Conservation (phyloP, 2,888 invertebrate genomes). For the Actias luna region DNA sequence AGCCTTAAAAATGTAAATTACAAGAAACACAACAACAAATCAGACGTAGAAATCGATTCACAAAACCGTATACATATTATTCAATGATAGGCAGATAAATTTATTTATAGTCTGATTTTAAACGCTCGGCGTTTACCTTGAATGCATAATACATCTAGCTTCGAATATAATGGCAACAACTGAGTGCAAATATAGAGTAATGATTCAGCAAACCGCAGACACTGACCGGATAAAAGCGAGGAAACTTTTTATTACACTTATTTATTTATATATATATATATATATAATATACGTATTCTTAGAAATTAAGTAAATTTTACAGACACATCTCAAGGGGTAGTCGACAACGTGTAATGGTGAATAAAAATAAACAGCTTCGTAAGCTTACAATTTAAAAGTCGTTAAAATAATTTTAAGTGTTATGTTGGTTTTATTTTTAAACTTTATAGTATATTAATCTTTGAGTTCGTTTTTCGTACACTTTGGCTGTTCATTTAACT, state of each 20-base stretch:
- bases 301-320: slow-evolving; percentile 14
- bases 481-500: too few species aligned
- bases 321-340: not conserved
- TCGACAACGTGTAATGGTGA: not conserved
- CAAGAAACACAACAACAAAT: not conserved
- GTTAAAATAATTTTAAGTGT: not conserved
- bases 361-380: not conserved
- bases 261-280: not conserved
- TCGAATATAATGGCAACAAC: not conserved
- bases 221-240: not conserved
- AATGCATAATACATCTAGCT: not conserved
- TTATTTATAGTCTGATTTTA: not conserved
- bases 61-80: not conserved
- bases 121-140: not conserved
- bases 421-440: not conserved
- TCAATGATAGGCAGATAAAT: not conserved
- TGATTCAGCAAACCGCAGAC: slow-evolving; percentile 12
- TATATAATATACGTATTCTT: slow-evolving; percentile 4
- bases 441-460: too few species aligned
- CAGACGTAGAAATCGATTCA: too few species aligned
- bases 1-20: not conserved
- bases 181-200: not conserved
- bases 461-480: too few species aligned
- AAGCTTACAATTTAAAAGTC: not conserved
- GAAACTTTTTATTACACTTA: slow-evolving; percentile 7